Evolutionary conservation across 2,888 invertebrate genomes (phyloP), one percentile per base, ranked within the genome.

Genomic region (Venusia cambrica): DNA sequence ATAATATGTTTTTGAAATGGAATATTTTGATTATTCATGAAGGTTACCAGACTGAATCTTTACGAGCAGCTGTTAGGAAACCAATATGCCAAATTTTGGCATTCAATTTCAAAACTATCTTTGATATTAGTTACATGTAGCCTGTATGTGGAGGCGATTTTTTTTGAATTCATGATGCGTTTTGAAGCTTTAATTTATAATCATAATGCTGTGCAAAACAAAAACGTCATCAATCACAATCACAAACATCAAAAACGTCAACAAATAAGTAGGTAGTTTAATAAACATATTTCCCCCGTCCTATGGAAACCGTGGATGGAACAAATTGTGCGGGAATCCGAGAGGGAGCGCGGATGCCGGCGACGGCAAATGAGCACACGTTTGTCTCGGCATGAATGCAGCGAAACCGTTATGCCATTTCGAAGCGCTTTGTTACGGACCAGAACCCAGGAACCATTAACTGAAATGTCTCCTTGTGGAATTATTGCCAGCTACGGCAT

Each of bases 341-440:
- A 48, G n/a, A n/a, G n/a, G n/a, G n/a, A 45, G 18, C 25, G 31
- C 16, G 17, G 19, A 21, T 50, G 51, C 19, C 20, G 21, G 32
- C 6, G 19, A 19, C 54, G 54, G 62, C 64, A 73, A 73, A 73
- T 69, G 73, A 61, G 63, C 59, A 57, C 52, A 58, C 58, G 68
- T 71, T 73, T 73, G 63, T 71, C 66, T 57, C 40, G 48, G 45
- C 38, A 50, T 64, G 66, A 67, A 68, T 64, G 60, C 54, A 48
- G 51, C 26, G 41, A 40, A 52, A 46, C 45, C 16, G 22, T 16
- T 22, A 20, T 29, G 7, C 14, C 36, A 30, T 34, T 25, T 2
- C 11, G 20, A 9, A 20, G 20, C 15, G 36, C 25, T 29, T 37
- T 33, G 33, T 33, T 22, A 8, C 11, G 14, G 18, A 26, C 16